A percentile compares a stretch with the other conserved stretches of the same genome.
Evolutionary conservation across 2,113 vertebrate genomes (phyloP).

Genomic region (Cairina moschata): DNA sequence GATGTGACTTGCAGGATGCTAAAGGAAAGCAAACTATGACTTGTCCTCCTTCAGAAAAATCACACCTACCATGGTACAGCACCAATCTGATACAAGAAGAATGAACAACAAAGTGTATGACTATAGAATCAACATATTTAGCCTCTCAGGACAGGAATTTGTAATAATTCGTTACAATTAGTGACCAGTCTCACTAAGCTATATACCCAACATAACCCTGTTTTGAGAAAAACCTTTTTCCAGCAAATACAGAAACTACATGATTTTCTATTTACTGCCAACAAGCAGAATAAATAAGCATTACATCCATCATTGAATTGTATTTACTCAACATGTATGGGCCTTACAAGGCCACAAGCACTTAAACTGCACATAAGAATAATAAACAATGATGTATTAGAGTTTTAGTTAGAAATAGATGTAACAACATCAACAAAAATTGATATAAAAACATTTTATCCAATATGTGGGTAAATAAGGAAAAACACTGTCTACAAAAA

Average conservation of each 20-base stretch:
- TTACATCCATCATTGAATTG: background rate
- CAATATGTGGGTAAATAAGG: background rate
- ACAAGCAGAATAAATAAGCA: conserved; percentile 24
- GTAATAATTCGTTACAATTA: conserved; percentile 32
- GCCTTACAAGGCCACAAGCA: background rate
- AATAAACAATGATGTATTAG: background rate
- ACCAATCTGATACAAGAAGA: background rate
- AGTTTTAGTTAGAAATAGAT: background rate
- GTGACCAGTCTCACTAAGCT: conserved; percentile 3
- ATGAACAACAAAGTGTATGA: background rate
- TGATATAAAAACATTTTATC: background rate
- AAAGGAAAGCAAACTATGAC: background rate
- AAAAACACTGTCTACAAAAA: background rate
- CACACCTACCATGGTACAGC: background rate
- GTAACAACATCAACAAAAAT: background rate
- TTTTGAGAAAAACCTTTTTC: background rate
- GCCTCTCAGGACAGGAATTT: background rate
- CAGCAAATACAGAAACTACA: conserved; percentile 2
- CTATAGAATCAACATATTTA: background rate
- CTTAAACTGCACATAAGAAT: background rate
- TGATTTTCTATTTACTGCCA: conserved; percentile 38
- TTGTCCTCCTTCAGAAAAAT: background rate
- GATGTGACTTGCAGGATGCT: background rate
- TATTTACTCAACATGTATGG: background rate
- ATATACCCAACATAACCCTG: background rate